Evolutionary conservation across 2,113 vertebrate species (phyloP).

Genomic region (Percina caprodes): DNA sequence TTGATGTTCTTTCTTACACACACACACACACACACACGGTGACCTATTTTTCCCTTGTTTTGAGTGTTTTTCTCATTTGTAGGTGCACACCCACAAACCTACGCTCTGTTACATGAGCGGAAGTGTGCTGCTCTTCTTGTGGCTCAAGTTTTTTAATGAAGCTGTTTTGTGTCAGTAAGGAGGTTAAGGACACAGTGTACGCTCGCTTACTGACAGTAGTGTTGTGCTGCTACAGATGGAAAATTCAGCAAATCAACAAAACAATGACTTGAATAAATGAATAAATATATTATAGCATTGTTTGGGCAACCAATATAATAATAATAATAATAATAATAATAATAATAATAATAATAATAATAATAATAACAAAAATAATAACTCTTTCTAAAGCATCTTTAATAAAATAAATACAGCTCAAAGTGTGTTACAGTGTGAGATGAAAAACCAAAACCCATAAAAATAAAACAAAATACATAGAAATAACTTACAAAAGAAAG

Average conservation of each 20-base stretch:
- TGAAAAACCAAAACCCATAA: no score
- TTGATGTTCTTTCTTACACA: not conserved
- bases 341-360: no score
- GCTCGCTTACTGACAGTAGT: not conserved
- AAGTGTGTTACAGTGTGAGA: no score
- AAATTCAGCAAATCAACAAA: not conserved
- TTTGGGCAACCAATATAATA: not conserved
- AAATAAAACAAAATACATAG: no score
- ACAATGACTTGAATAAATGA: not conserved
- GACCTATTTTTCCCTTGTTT: slow-evolving; percentile 35
- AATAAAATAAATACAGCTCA: no score
- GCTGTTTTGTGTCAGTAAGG: not conserved
- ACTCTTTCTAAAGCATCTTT: no score
- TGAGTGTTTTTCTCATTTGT: slow-evolving; percentile 19
- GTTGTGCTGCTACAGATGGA: not conserved
- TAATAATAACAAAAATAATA: no score
- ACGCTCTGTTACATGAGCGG: not conserved
- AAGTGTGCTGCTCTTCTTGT: not conserved
- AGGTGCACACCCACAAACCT: not conserved
- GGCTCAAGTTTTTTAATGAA: slow-evolving; percentile 21
- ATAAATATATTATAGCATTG: not conserved
- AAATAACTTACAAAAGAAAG: no score
- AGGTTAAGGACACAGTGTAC: slow-evolving; percentile 25
- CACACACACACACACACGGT: slow-evolving; percentile 8
- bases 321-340: no score